phyloP scores from a whole-genome alignment of 1,140 invertebrate genomes.

The Sipha flava region DNA sequence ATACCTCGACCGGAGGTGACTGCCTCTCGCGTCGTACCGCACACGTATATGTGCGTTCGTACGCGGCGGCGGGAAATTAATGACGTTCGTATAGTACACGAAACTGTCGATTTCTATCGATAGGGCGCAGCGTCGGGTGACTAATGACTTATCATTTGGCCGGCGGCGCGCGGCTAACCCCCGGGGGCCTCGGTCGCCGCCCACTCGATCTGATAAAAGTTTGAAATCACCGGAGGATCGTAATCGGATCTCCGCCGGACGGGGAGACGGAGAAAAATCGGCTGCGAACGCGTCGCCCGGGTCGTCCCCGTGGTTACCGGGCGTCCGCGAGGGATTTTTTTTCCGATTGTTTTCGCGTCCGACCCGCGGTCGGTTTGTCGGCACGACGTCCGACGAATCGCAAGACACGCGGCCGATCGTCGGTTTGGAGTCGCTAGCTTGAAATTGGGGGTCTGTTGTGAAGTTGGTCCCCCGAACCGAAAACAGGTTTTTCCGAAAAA shows the following conservation, averaged over 20 bases:
- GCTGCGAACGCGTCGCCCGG: background rate
- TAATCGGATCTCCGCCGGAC: background rate
- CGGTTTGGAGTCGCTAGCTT: no score
- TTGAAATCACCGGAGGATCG: constrained; percentile 17
- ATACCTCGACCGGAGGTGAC: background rate
- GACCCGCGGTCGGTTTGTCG: no score
- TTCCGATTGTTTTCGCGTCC: no score
- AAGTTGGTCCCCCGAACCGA: no score
- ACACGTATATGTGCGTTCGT: no score
- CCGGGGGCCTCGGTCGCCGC: constrained; percentile 11
- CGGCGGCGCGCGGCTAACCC: background rate
- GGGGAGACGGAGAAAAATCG: background rate
- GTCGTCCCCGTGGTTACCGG: no score
- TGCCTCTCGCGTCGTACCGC: no score
- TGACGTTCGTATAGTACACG: constrained; percentile 17
- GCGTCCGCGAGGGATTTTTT: no score
- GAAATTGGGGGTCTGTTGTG: no score
- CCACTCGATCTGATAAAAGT: constrained; percentile 29
- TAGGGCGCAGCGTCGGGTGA: constrained; percentile 23
- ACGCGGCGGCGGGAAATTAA: constrained; percentile 6
- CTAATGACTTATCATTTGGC: constrained; percentile 26
- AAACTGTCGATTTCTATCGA: constrained; percentile 31
- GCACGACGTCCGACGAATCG: no score
- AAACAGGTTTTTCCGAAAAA: no score
- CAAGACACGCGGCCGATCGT: no score